phyloP scores from a whole-genome alignment of 2,797 vertebrate genomes.

The Dallia pectoralis region DNA sequence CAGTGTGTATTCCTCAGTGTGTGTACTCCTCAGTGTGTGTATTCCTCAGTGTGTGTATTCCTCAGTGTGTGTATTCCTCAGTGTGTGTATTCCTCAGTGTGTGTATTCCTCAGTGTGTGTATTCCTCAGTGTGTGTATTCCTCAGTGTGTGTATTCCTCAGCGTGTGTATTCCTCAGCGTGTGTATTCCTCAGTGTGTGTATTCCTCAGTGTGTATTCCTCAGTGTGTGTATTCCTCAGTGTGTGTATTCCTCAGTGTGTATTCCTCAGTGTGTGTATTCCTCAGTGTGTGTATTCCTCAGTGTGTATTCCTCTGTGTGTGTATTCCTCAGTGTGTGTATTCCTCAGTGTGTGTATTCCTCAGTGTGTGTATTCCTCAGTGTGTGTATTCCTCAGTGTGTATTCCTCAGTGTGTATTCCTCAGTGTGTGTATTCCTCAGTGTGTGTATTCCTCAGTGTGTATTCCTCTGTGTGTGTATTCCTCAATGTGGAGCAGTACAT shows the following conservation, averaged over 20 bases:
- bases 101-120: not conserved
- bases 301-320: too few relatives aligned
- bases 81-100: not conserved
- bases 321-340: not conserved
- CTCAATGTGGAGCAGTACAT: slow-evolving; percentile 24
- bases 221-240: not conserved
- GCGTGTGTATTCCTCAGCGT: too few relatives aligned
- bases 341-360: not conserved
- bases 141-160: not conserved
- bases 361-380: not conserved
- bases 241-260: too few relatives aligned
- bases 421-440: not conserved
- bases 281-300: too few relatives aligned
- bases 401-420: too few relatives aligned
- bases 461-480: not conserved
- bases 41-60: not conserved
- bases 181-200: too few relatives aligned
- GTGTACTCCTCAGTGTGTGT: not conserved
- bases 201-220: not conserved
- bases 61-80: not conserved
- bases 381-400: not conserved
- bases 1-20: not conserved
- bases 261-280: not conserved
- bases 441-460: not conserved
- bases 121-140: not conserved